Evolutionary conservation across 1,140 invertebrate species (phyloP), one percentile per base, ranked within the genome.

Genomic region (Pseudomyrmex pallidus): DNA sequence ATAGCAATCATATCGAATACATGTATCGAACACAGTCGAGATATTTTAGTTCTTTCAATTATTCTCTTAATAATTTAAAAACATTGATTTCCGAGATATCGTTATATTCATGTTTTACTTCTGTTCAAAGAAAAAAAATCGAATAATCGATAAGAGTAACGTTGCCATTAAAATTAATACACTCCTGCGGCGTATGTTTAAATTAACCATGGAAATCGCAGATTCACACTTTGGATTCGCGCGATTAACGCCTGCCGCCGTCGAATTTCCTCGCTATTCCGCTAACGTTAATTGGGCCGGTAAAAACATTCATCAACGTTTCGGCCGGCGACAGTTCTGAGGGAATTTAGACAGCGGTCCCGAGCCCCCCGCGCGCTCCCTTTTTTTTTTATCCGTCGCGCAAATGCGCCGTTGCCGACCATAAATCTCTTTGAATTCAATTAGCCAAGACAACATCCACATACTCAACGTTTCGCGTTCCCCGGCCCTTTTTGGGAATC

Each of bases 391-490:
- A 84, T 85, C 87, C 64, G 64, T 78, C 78, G 74, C 83, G 20
- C 62, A 85, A 35, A 82, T 56, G 70, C 63, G 57, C 64, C 74
- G 64, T 54, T 86, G 84, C 57, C 66, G 66, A 72, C 70, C 84
- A 85, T 90, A 90, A 90, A 90, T 90, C 88, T 90, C 85, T 87
- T 90, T 87, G 82, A 83, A 89, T 90, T 90, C 90, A 90, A 90
- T 90, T 90, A 90, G 87, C 86, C 78, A 83, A 87, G 84, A 89
- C 83, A 35, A 35, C 35, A 35, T 35, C 35, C 35, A 35, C 35
- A 82, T 50, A 76, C 64, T 46, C 46, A 70, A 74, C 82, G 62
- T 85, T 84, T 70, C 74, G 86, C 74, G 67, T 84, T 44, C 44
- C 70, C 17, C 17, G n/a, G 25, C 56, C 68, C 35, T 73, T 76